These are phyloP conservation scores for Horisme vitalbata DNA, from an alignment of 2,888 invertebrate genomes.

Conservation along the genomic window DNA sequence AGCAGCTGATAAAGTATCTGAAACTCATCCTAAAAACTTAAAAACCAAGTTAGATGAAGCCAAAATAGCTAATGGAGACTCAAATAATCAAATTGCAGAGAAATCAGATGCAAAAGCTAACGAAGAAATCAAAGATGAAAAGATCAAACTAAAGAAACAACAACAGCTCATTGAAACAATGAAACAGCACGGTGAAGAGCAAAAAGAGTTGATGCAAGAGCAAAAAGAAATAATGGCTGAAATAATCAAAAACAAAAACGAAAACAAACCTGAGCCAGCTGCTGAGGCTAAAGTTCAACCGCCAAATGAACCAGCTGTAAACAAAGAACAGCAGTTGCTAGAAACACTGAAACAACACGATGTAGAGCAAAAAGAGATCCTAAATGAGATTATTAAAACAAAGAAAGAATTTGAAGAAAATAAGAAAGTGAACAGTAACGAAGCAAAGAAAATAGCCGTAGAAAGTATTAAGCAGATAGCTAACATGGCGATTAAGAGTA, in stretches of 20 bases:
- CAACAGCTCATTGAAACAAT: conserved; percentile 84
- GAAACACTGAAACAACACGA: conserved; percentile 87
- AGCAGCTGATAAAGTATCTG: conserved; percentile 47
- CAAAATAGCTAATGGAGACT: conserved; percentile 47
- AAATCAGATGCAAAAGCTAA: conserved; percentile 40
- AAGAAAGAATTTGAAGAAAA: conserved; percentile 74
- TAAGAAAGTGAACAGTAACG: conserved; percentile 69
- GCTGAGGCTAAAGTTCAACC: conserved; percentile 42
- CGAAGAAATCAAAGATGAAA: conserved; percentile 50
- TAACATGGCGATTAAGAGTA: conserved; percentile 71
- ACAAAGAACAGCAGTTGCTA: conserved; percentile 62
- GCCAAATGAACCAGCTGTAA: conserved; percentile 8
- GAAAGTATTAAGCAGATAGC: conserved; percentile 79
- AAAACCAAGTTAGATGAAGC: conserved; percentile 47
- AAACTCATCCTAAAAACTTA: conserved; percentile 63
- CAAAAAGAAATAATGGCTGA: conserved; percentile 85
- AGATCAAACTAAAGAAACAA: conserved; percentile 54
- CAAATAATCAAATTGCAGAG: conserved; percentile 39
- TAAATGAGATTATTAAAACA: conserved; percentile 83
- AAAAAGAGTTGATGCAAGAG: conserved; percentile 86
- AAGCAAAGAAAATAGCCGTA: conserved; percentile 76
- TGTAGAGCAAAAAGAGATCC: conserved; percentile 85
- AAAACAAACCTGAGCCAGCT: conserved; percentile 57
- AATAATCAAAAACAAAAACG: conserved; percentile 81
- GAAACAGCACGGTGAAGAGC: conserved; percentile 86